These are phyloP conservation scores for Grammatotria lemairii DNA, from an alignment of 2,113 vertebrate species.

Conservation along the genomic window DNA sequence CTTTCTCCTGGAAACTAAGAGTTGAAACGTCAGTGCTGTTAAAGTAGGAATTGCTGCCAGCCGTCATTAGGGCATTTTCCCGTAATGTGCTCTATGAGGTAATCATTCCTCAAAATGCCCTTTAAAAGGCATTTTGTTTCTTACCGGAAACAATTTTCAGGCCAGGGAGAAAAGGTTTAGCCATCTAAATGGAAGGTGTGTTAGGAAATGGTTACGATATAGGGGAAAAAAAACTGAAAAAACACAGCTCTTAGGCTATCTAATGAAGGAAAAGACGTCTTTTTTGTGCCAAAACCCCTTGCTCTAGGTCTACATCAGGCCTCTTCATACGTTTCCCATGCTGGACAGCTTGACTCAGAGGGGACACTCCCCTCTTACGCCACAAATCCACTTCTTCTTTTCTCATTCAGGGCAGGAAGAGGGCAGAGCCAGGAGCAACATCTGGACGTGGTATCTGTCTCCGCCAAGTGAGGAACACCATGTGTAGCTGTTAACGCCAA, in stretches of 20 bases:
- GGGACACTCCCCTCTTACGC: not conserved
- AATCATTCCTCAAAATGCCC: not conserved
- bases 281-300: not conserved
- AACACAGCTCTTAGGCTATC: not conserved
- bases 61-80: slow-evolving; percentile 3
- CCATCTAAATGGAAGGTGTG: not conserved
- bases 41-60: not conserved
- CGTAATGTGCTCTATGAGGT: slow-evolving; percentile 26
- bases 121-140: not conserved
- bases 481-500: not conserved
- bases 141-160: not conserved
- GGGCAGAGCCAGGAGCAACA: not conserved
- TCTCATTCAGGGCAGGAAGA: not conserved
- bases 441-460: not conserved
- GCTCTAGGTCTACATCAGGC: slow-evolving; percentile 30
- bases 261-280: not conserved
- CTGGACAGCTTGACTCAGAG: slow-evolving; percentile 29
- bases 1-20: not conserved
- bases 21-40: not conserved
- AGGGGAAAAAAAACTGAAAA: not conserved
- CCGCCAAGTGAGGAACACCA: not conserved
- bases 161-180: not conserved
- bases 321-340: slow-evolving; percentile 1
- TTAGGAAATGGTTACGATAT: not conserved
- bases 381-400: not conserved